Conservation (phyloP, 2,888 invertebrate genomes). For the Colostygia pectinataria region DNA sequence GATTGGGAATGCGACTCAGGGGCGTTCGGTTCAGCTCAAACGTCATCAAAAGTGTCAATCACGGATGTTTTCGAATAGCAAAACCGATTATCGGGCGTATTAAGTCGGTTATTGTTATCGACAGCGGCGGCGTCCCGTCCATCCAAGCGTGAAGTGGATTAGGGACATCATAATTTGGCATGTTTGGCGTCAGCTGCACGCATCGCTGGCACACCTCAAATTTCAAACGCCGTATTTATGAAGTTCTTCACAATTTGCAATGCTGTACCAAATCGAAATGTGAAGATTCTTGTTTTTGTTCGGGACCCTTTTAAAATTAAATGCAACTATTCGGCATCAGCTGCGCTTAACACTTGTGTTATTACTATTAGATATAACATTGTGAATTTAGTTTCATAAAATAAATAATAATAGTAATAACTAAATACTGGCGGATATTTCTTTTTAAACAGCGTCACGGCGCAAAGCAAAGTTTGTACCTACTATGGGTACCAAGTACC, state of each 20-base stretch:
- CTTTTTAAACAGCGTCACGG: no score
- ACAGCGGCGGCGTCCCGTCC: slow-evolving; percentile 67
- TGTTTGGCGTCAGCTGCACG: slow-evolving; percentile 80
- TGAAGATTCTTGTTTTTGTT: slow-evolving; percentile 8
- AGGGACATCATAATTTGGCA: slow-evolving; percentile 80
- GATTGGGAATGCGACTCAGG: slow-evolving; percentile 47
- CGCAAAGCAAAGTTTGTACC: no score
- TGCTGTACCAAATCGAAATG: slow-evolving; percentile 13
- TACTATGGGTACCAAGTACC: no score
- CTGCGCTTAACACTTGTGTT: slow-evolving; percentile 49
- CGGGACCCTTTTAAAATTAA: slow-evolving; percentile 4
- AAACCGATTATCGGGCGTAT: slow-evolving; percentile 81
- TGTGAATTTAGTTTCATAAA: no score
- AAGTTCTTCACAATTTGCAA: slow-evolving; percentile 22
- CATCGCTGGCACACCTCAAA: slow-evolving; percentile 60
- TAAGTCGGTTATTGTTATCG: slow-evolving; percentile 82
- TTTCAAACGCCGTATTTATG: slow-evolving; percentile 32
- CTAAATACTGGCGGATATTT: no score
- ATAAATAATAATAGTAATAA: no score
- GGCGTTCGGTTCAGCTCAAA: slow-evolving; percentile 62
- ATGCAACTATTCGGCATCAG: slow-evolving; percentile 62
- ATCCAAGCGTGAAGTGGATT: slow-evolving; percentile 78
- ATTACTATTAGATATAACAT: no score
- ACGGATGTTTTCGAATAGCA: slow-evolving; percentile 78
- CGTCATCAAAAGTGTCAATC: slow-evolving; percentile 80